phyloP scores from a whole-genome alignment of 35 echinoderm and acorn worm genomes.

The Apostichopus californicus region DNA sequence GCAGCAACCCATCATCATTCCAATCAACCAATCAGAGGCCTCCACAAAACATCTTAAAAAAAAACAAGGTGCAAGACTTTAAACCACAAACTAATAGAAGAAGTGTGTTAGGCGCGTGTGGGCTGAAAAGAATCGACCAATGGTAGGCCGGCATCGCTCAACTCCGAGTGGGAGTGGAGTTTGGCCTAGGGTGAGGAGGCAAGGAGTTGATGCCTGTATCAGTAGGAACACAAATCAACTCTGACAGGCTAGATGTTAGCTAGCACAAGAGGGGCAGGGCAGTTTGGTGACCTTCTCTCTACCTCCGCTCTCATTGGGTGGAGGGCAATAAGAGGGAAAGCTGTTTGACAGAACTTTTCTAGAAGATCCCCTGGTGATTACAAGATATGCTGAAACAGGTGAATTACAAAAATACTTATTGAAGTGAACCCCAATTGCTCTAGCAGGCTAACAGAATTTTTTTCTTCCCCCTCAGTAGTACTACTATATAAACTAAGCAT shows the following conservation, averaged over 20 bases:
- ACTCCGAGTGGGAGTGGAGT: slow-evolving; percentile 30
- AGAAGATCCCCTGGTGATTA: slow-evolving; percentile 29
- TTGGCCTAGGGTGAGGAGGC: slow-evolving; percentile 31
- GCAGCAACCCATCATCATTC: slow-evolving; percentile 2
- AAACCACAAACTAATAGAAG: slow-evolving; percentile 54
- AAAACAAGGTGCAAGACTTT: not conserved
- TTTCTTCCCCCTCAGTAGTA: not conserved
- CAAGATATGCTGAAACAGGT: slow-evolving; percentile 29
- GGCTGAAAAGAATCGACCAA: not conserved
- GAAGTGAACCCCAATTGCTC: not conserved
- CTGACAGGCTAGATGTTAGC: slow-evolving; percentile 43
- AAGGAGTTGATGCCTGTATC: slow-evolving; percentile 22
- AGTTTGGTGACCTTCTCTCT: slow-evolving; percentile 22
- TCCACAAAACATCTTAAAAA: slow-evolving; percentile 15
- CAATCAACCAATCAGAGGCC: slow-evolving; percentile 11
- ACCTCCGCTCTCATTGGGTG: not conserved
- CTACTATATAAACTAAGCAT: not conserved
- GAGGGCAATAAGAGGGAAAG: not conserved
- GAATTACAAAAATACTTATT: slow-evolving; percentile 5
- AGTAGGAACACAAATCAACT: slow-evolving; percentile 23
- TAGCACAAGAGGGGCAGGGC: slow-evolving; percentile 11
- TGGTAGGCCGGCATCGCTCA: slow-evolving; percentile 7
- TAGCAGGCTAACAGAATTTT: not conserved
- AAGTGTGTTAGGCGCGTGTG: slow-evolving; percentile 44
- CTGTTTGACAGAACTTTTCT: not conserved